Conservation (phyloP, 2,797 vertebrate genomes). For the Phalloptychus januarius region DNA sequence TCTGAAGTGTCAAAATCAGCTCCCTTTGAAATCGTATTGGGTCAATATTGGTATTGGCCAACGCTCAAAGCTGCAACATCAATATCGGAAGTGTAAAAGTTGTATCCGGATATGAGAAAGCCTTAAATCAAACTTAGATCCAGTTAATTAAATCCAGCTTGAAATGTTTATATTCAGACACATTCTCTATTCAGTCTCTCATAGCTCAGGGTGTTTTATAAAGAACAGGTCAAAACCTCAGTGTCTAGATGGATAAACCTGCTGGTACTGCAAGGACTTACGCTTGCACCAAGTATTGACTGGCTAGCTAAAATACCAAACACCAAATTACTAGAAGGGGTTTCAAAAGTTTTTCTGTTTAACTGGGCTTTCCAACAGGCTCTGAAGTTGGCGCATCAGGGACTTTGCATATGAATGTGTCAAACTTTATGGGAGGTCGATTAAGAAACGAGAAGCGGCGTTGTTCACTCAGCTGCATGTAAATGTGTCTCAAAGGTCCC, state of each 20-base stretch:
- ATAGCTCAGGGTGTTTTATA: background rate
- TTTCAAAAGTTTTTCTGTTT: background rate
- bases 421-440: constrained; percentile 29
- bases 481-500: constrained; percentile 1
- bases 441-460: constrained; percentile 14
- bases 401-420: constrained; percentile 5
- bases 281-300: background rate
- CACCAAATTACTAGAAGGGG: background rate
- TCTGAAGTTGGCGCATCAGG: background rate
- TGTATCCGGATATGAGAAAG: too few relatives aligned
- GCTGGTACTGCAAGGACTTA: background rate
- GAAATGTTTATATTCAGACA: background rate
- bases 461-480: background rate
- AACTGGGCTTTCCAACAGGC: background rate
- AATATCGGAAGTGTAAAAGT: too few relatives aligned
- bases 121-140: background rate
- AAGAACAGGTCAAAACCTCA: background rate
- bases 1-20: too few relatives aligned
- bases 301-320: background rate
- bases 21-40: too few relatives aligned
- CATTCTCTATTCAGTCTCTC: background rate
- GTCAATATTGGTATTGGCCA: too few relatives aligned
- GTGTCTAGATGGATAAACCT: background rate
- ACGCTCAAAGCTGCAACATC: too few relatives aligned
- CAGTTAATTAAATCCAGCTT: background rate